Evolutionary conservation across 1,140 invertebrate genomes (phyloP).

Genomic region (Sminthurides bifidus): DNA sequence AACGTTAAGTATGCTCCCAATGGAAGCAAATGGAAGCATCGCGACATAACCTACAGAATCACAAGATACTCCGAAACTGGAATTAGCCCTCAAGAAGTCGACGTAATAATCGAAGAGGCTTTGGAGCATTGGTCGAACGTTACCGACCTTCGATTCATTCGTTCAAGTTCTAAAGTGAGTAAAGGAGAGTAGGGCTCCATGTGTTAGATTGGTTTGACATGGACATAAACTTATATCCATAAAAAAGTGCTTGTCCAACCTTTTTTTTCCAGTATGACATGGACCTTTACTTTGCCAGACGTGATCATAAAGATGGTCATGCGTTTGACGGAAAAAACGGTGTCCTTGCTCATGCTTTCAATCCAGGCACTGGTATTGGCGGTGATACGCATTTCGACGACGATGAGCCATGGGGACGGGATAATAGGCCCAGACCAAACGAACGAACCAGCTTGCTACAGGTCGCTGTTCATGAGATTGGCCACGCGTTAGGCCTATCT

Average conservation of each 20-base stretch:
- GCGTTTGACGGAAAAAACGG: conserved; percentile 78
- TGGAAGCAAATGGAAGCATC: conserved; percentile 56
- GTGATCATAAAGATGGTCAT: conserved; percentile 21
- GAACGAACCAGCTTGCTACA: conserved; percentile 53
- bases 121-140: conserved; percentile 75
- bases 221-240: too few relatives aligned
- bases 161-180: conserved; percentile 56
- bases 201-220: too few relatives aligned
- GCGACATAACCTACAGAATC: conserved; percentile 76
- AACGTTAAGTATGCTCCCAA: neutral
- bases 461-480: conserved; percentile 78
- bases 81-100: conserved; percentile 48
- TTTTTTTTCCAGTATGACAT: neutral
- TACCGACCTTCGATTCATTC: conserved; percentile 63
- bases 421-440: too few relatives aligned
- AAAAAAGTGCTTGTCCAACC: too few relatives aligned
- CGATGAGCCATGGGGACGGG: conserved; percentile 42
- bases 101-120: conserved; percentile 66
- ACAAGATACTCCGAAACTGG: conserved; percentile 66
- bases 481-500: conserved; percentile 78
- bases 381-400: conserved; percentile 77
- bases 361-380: conserved; percentile 47
- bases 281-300: neutral
- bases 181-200: too few relatives aligned
- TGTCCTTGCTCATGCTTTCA: conserved; percentile 85